These are phyloP conservation scores for Tenualosa ilisha DNA, from an alignment of 2,797 vertebrate genomes.

Conservation along the genomic window DNA sequence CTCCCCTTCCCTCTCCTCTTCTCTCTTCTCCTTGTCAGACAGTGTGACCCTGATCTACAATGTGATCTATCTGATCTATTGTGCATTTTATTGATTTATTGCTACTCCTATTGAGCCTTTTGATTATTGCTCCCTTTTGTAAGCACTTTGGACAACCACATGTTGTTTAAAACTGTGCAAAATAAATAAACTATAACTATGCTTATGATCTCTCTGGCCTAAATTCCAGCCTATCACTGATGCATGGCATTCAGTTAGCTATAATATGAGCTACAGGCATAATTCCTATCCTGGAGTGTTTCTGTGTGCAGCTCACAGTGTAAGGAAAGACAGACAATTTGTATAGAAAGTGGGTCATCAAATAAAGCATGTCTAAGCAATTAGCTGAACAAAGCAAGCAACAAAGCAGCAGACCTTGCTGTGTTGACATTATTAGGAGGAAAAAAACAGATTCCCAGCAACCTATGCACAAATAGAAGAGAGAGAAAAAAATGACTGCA, in stretches of 20 bases:
- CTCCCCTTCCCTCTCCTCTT: no score
- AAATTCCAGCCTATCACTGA: not conserved
- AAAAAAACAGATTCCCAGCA: not conserved
- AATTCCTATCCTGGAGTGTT: not conserved
- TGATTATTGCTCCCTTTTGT: no score
- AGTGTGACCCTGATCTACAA: no score
- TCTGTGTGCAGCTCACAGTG: not conserved
- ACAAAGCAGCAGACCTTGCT: not conserved
- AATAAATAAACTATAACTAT: no score
- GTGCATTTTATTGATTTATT: no score
- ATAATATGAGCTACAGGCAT: not conserved
- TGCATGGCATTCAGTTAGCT: not conserved
- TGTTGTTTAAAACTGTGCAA: no score
- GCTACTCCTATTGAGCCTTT: no score
- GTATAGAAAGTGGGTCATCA: constrained; percentile 8
- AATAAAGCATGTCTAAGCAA: constrained; percentile 16
- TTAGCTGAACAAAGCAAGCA: not conserved
- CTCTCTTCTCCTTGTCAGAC: no score
- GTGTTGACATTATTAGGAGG: constrained; percentile 11
- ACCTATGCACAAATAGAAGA: not conserved
- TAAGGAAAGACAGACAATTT: not conserved
- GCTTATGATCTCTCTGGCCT: not conserved
- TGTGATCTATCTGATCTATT: no score
- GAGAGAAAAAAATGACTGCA: not conserved
- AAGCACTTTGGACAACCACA: no score